These are phyloP conservation scores for Sminthurides bifidus DNA, from an alignment of 1,140 invertebrate genomes.

Conservation along the genomic window DNA sequence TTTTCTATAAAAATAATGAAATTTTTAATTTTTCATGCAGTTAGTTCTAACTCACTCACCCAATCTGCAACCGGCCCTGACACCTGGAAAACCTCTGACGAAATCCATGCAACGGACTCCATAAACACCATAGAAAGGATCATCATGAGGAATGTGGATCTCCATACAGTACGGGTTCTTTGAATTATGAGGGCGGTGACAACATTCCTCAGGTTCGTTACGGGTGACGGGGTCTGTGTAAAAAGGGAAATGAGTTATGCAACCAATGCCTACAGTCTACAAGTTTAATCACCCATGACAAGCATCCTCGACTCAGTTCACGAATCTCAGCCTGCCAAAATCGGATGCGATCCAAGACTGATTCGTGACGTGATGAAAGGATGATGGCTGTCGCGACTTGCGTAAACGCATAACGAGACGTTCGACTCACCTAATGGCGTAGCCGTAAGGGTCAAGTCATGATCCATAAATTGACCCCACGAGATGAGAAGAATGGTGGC, in stretches of 20 bases:
- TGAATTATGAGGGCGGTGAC: conserved; percentile 56
- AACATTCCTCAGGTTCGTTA: conserved; percentile 80
- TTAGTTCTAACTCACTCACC: neutral
- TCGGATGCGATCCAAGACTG: too few species aligned
- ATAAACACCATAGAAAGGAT: conserved; percentile 80
- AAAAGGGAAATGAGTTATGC: neutral
- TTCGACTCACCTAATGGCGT: conserved; percentile 58
- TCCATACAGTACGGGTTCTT: conserved; percentile 87
- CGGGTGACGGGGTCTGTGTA: conserved; percentile 61
- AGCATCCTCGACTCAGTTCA: too few species aligned
- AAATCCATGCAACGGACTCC: conserved; percentile 75
- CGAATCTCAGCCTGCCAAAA: too few species aligned
- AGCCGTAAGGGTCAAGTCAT: conserved; percentile 78
- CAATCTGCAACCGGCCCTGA: conserved; percentile 66
- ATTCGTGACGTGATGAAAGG: too few species aligned
- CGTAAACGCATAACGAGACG: too few species aligned
- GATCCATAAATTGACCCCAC: conserved; percentile 91
- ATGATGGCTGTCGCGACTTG: too few species aligned
- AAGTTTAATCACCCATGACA: too few species aligned
- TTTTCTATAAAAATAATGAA: neutral
- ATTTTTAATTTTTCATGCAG: neutral
- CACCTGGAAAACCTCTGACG: conserved; percentile 69
- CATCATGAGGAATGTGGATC: conserved; percentile 74
- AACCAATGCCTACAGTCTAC: too few species aligned
- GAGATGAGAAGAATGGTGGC: conserved; percentile 85